A percentile compares a stretch with the other conserved stretches of the same genome.
These are phyloP conservation scores for Cremastinae sp. DNA, from an alignment of 2,888 invertebrate species.

Conservation along the genomic window DNA sequence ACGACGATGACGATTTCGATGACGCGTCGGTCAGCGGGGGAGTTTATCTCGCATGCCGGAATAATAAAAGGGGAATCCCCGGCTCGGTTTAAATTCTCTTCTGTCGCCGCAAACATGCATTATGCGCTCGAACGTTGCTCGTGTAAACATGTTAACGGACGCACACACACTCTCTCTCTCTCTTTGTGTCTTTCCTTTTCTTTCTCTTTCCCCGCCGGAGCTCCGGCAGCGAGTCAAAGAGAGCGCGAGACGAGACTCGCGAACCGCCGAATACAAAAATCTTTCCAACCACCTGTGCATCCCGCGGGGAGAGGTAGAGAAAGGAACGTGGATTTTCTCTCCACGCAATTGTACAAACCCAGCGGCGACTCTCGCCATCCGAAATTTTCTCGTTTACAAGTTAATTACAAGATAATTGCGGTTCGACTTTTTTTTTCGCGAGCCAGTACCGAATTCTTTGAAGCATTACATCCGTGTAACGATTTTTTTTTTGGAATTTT, in stretches of 20 bases:
- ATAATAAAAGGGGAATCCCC: conserved; percentile 52
- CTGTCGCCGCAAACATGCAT: conserved; percentile 80
- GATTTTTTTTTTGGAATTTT: too few relatives aligned
- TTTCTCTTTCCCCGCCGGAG: not conserved
- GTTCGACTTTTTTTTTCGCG: conserved; percentile 76
- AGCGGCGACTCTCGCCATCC: conserved; percentile 50
- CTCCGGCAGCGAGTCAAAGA: conserved; percentile 7
- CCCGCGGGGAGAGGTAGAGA: conserved; percentile 55
- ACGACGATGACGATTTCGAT: not conserved
- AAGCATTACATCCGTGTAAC: too few relatives aligned
- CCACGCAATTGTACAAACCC: not conserved
- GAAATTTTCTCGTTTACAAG: conserved; percentile 69
- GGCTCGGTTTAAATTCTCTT: conserved; percentile 79
- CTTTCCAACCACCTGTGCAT: conserved; percentile 80
- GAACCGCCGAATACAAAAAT: conserved; percentile 80
- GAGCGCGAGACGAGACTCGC: conserved; percentile 59
- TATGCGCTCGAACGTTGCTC: conserved; percentile 77
- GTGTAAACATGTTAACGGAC: conserved; percentile 74
- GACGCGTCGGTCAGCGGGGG: conserved; percentile 7
- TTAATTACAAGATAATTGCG: conserved; percentile 80
- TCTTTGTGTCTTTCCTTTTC: too few relatives aligned
- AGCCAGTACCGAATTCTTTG: conserved; percentile 52
- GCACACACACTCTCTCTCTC: conserved; percentile 39
- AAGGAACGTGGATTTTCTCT: conserved; percentile 4
- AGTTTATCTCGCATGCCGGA: conserved; percentile 16